These are phyloP conservation scores for Drosophila insularis DNA, from an alignment of 1,140 invertebrate species.

Conservation along the genomic window DNA sequence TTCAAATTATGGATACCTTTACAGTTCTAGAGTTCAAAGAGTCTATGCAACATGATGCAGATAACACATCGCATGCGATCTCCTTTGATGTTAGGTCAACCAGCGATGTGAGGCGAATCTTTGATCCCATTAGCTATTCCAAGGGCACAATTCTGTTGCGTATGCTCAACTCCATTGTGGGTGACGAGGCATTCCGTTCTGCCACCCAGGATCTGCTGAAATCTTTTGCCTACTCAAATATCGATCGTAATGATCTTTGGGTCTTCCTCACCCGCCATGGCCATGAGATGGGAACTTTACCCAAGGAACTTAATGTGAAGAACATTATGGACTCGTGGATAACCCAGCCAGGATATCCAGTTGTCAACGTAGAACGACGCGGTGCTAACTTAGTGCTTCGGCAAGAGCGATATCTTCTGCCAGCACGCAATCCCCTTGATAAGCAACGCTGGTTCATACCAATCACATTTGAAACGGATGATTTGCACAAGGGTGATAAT, in stretches of 20 bases:
- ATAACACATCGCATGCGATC: constrained; percentile 89
- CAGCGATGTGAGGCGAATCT: constrained; percentile 90
- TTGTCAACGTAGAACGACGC: constrained; percentile 85
- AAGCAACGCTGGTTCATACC: constrained; percentile 84
- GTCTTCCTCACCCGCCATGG: constrained; percentile 84
- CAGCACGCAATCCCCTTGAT: constrained; percentile 47
- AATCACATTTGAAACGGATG: constrained; percentile 84
- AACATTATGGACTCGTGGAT: constrained; percentile 93
- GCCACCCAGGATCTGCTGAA: constrained; percentile 86
- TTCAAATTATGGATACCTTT: constrained; percentile 91
- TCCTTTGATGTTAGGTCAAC: constrained; percentile 87
- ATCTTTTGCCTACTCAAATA: constrained; percentile 86
- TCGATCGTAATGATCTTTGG: constrained; percentile 89
- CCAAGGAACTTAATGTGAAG: constrained; percentile 84
- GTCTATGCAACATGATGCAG: constrained; percentile 88
- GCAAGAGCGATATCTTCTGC: constrained; percentile 74
- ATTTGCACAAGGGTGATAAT: constrained; percentile 56
- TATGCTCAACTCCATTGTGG: constrained; percentile 91
- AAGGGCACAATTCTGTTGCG: constrained; percentile 92
- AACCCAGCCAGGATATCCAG: constrained; percentile 91
- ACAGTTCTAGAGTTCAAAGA: constrained; percentile 88
- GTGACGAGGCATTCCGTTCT: constrained; percentile 86
- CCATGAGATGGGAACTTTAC: constrained; percentile 82
- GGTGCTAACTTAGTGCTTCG: constrained; percentile 56
- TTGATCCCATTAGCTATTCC: constrained; percentile 92